phyloP scores from a whole-genome alignment of 2,888 invertebrate species.

The Idaea dimidiata region DNA sequence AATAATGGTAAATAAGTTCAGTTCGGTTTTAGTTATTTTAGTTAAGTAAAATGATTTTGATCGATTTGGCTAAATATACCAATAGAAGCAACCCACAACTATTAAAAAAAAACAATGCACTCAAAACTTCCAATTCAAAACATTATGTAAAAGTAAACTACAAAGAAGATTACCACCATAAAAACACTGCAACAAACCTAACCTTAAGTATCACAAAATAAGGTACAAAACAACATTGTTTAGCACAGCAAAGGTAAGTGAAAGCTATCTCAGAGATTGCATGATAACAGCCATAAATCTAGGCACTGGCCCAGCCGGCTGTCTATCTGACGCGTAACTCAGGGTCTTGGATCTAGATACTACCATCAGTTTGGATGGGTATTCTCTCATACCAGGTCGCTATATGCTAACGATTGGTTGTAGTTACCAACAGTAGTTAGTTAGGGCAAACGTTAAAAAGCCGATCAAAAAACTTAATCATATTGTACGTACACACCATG shows the following conservation, averaged over 20 bases:
- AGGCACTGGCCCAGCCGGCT: constrained; percentile 33
- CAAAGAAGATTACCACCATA: background rate
- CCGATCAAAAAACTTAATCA: too few species aligned
- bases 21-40: too few species aligned
- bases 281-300: constrained; percentile 11
- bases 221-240: background rate
- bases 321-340: constrained; percentile 44
- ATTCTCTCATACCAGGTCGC: background rate
- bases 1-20: too few species aligned
- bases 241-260: constrained; percentile 8
- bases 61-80: too few species aligned
- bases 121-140: background rate
- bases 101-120: background rate
- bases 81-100: background rate
- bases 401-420: too few species aligned
- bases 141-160: background rate
- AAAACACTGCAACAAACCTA: background rate
- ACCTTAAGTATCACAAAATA: background rate
- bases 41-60: too few species aligned
- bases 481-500: too few species aligned
- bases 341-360: constrained; percentile 33
- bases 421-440: too few species aligned
- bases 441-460: too few species aligned
- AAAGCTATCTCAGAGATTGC: constrained; percentile 16
- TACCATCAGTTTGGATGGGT: constrained; percentile 19